Percentiles rank a stretch among this genome's conserved stretches.
Evolutionary conservation across 30 jellyfish, hydroid and myxozoan genomes (phyloP).

Genomic region (Phacellophora camtschatica): DNA sequence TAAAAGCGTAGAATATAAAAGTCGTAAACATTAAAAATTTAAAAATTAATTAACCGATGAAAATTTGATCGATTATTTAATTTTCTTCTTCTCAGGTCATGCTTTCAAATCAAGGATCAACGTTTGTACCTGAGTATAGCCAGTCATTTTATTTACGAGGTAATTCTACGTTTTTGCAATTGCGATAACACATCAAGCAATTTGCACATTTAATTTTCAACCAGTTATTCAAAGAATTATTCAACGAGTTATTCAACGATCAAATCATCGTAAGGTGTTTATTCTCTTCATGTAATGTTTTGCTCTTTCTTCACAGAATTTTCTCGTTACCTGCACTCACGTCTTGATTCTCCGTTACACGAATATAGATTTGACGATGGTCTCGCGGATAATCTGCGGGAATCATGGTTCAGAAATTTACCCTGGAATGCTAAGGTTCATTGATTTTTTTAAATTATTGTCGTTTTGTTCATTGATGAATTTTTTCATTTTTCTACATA

Average conservation of each 20-base stretch:
- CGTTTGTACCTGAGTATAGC: conserved; percentile 67
- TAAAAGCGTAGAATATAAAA: too few relatives aligned
- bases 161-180: not conserved
- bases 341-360: conserved; percentile 78
- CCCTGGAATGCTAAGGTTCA: conserved; percentile 88
- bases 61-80: too few relatives aligned
- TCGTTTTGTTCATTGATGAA: not conserved
- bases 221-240: too few relatives aligned
- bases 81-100: conserved; percentile 73
- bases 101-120: conserved; percentile 59
- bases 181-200: not conserved
- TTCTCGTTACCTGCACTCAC: conserved; percentile 83
- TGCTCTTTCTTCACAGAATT: conserved; percentile 66
- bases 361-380: conserved; percentile 89
- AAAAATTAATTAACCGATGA: too few relatives aligned
- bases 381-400: conserved; percentile 78
- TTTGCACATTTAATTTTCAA: too few relatives aligned
- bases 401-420: conserved; percentile 86
- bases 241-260: too few relatives aligned
- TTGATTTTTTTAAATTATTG: not conserved
- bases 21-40: too few relatives aligned
- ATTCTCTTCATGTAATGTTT: too few relatives aligned
- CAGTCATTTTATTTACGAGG: conserved; percentile 79
- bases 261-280: too few relatives aligned
- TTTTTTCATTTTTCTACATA: too few relatives aligned